These are phyloP conservation scores for Cerceris rybyensis DNA, from an alignment of 2,888 invertebrate species.

Conservation along the genomic window DNA sequence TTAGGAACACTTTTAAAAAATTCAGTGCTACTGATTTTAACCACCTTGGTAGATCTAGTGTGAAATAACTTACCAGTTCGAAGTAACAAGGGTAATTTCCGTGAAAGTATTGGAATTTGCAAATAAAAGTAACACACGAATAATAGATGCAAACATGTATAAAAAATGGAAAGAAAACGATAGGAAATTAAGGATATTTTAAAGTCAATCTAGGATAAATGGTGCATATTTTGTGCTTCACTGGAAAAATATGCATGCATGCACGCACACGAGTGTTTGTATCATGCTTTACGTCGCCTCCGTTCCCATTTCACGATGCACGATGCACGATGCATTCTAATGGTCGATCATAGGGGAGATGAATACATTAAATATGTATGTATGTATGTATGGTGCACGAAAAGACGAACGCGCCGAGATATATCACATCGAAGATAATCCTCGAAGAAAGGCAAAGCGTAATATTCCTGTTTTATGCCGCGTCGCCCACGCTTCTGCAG, in stretches of 20 bases:
- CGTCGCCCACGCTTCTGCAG: conserved; percentile 23
- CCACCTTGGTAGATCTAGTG: no score
- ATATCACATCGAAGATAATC: conserved; percentile 52
- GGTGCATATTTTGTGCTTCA: no score
- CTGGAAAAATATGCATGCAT: not conserved
- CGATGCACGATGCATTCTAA: conserved; percentile 57
- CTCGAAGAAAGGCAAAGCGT: conserved; percentile 55
- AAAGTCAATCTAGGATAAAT: no score
- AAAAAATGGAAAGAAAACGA: no score
- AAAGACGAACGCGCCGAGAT: conserved; percentile 46
- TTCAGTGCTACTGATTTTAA: no score
- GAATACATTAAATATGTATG: conserved; percentile 53
- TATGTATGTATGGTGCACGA: conserved; percentile 20
- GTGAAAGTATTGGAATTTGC: no score
- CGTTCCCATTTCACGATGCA: conserved; percentile 32
- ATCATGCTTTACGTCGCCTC: conserved; percentile 8
- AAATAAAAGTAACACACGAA: no score
- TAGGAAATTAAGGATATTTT: no score
- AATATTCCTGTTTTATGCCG: conserved; percentile 42
- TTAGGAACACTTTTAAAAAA: no score
- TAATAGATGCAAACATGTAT: no score
- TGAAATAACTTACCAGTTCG: no score
- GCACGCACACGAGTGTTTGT: conserved; percentile 15
- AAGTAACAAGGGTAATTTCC: no score
- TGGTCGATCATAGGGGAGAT: conserved; percentile 45